phyloP scores from a whole-genome alignment of 2,113 vertebrate genomes.

The Apaloderma vittatum region DNA sequence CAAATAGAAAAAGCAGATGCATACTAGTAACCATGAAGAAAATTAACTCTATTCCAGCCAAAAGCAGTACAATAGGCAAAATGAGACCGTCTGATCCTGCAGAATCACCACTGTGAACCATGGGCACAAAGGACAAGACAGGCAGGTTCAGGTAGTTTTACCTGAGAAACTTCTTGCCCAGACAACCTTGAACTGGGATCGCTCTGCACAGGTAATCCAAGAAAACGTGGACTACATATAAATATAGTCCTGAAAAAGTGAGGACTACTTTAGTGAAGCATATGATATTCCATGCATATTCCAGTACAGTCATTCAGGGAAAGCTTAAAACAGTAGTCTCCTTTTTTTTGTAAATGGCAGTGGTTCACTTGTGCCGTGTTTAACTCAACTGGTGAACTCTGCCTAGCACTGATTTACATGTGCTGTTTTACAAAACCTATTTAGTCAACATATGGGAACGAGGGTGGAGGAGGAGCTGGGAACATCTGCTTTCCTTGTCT shows the following conservation, averaged over 20 bases:
- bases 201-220: background rate
- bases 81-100: background rate
- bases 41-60: no score
- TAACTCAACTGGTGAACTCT: background rate
- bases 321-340: background rate
- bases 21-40: no score
- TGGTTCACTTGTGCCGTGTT: background rate
- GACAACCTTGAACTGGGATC: background rate
- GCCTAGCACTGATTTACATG: background rate
- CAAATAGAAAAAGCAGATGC: no score
- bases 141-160: background rate
- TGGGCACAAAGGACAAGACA: background rate
- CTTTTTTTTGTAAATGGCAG: background rate
- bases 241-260: background rate
- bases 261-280: background rate
- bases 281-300: background rate
- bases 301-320: background rate
- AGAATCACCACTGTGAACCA: background rate
- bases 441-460: conserved; percentile 12
- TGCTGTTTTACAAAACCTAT: background rate
- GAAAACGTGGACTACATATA: background rate
- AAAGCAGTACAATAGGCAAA: background rate
- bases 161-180: background rate
- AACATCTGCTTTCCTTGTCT: conserved; percentile 59
- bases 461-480: background rate